Evolutionary conservation across 2,113 vertebrate species (phyloP).

Genomic region (Sinocyclocheilus maitianheensis): DNA sequence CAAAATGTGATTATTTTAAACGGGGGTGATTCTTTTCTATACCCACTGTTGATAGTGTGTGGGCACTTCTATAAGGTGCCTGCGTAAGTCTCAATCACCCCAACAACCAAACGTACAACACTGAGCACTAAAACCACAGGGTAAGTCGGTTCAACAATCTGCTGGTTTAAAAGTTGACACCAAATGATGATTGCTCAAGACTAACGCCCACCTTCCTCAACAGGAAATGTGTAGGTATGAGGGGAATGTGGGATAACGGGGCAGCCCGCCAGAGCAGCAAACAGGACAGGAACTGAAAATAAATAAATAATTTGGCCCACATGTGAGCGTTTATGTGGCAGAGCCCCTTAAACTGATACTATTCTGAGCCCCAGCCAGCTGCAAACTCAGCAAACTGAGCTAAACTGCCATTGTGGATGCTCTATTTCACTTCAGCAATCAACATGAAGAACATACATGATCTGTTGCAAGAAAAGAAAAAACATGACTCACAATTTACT

Average conservation of each 20-base stretch:
- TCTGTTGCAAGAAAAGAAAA: no score
- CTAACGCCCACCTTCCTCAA: conserved; percentile 24
- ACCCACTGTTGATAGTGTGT: background rate
- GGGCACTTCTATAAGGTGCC: background rate
- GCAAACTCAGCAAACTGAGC: background rate
- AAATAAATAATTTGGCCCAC: background rate
- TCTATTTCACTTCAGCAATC: no score
- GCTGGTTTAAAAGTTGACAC: background rate
- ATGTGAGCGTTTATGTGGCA: background rate
- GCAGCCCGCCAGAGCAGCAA: background rate
- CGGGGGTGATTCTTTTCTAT: no score
- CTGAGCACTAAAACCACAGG: background rate
- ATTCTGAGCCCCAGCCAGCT: background rate
- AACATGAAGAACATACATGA: no score
- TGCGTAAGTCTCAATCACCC: background rate
- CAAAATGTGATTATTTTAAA: no score
- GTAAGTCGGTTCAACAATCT: background rate
- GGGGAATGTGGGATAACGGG: background rate
- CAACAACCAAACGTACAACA: background rate
- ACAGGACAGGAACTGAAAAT: background rate
- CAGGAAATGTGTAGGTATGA: conserved; percentile 15
- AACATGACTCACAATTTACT: no score
- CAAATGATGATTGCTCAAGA: conserved; percentile 5
- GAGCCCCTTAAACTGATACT: background rate
- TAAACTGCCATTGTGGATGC: no score